Evolutionary conservation across 2,797 vertebrate species (phyloP).

Genomic region (Momotus momota): DNA sequence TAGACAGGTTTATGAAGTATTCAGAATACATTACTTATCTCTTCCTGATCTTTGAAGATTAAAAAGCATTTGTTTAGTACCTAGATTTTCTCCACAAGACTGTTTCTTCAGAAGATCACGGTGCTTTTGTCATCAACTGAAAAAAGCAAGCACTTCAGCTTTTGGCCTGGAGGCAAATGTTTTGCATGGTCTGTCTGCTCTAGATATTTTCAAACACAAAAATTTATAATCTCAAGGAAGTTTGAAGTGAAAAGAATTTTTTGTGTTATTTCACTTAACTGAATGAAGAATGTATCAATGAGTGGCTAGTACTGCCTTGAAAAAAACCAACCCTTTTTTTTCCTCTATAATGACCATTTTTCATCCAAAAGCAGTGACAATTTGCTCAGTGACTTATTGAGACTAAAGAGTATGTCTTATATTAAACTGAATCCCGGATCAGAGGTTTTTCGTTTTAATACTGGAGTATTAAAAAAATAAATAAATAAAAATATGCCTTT

Average conservation of each 20-base stretch:
- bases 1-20: not conserved
- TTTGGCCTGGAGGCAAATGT: not conserved
- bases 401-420: not conserved
- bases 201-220: not conserved
- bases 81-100: not conserved
- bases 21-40: not conserved
- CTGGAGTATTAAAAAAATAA: not conserved
- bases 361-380: not conserved
- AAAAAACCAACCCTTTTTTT: constrained; percentile 30
- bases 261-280: constrained; percentile 20
- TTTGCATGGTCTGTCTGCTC: not conserved
- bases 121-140: not conserved
- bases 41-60: not conserved
- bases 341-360: not conserved
- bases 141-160: not conserved
- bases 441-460: not conserved
- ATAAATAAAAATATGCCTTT: not conserved
- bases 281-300: not conserved
- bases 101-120: not conserved
- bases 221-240: not conserved
- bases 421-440: not conserved
- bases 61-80: not conserved
- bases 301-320: not conserved
- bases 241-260: not conserved
- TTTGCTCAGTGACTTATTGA: not conserved